Conservation (phyloP, 2,888 invertebrate species). For the Drosophila infuscata region DNA sequence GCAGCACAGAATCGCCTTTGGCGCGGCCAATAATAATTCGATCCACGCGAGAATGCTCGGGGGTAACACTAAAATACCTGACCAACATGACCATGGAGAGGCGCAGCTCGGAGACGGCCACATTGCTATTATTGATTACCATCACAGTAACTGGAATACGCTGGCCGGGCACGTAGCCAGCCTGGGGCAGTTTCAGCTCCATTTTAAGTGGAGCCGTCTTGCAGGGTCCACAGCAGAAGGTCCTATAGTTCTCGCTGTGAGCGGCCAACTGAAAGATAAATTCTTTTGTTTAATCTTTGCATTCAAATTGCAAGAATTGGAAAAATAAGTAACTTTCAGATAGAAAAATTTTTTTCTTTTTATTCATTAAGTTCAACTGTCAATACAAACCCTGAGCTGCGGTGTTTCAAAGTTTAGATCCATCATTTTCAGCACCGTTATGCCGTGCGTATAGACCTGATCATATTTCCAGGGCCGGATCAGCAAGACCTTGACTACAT, state of each 20-base stretch:
- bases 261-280: slow-evolving; percentile 70
- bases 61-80: slow-evolving; percentile 70
- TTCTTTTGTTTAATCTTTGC: no score
- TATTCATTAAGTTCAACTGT: background rate
- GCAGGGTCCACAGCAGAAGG: slow-evolving; percentile 82
- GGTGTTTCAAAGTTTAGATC: slow-evolving; percentile 90
- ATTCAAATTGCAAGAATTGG: background rate
- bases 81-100: slow-evolving; percentile 78
- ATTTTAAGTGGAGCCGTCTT: slow-evolving; percentile 80
- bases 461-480: slow-evolving; percentile 95
- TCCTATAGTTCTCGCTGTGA: slow-evolving; percentile 76
- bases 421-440: slow-evolving; percentile 91
- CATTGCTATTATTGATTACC: slow-evolving; percentile 87
- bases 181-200: slow-evolving; percentile 78
- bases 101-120: slow-evolving; percentile 71
- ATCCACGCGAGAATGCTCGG: slow-evolving; percentile 68
- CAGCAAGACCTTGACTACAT: slow-evolving; percentile 90
- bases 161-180: slow-evolving; percentile 84
- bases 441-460: slow-evolving; percentile 90
- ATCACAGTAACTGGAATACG: slow-evolving; percentile 83
- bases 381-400: slow-evolving; percentile 60
- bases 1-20: slow-evolving; percentile 72
- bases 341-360: background rate
- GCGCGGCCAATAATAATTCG: slow-evolving; percentile 71
- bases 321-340: background rate